Evolutionary conservation across 2,797 vertebrate species (phyloP), one percentile per base, ranked within the genome.

Genomic region (Pachyuromys duprasi): DNA sequence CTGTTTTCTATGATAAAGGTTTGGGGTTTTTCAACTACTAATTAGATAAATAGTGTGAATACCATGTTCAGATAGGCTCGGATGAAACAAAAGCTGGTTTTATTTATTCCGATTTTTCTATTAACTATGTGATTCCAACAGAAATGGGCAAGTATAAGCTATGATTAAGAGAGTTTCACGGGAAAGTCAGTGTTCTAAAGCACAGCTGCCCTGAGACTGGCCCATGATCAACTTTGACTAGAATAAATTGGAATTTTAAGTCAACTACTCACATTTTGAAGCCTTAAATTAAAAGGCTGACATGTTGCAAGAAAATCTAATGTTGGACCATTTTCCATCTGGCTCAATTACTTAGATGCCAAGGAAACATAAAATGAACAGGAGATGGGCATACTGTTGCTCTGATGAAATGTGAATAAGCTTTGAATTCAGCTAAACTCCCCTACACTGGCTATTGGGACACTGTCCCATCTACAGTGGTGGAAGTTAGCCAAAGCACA

Each of bases 231-330:
- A 90, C 89, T 95, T 24, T 62, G 93, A 95, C 39, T 62, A 76
- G 26, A 95, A 91, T 76, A 84, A 93, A 87, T 14, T 3, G 12
- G 42, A 74, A 69, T 94, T 53, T 78, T 31, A 74, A 57, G 86
- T 93, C 84, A 90, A 80, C 86, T 75, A 69, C 55, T 95, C 83
- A 95, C 18, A 95, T 95, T 96, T 26, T 92, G 70, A 96, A 96
- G 89, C 92, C 87, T 95, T 76, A 97, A 91, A 95, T 96, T 94
- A 97, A 96, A 97, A 13, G 89, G 76, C 28, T 96, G 92, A 97
- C 70, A 88, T 86, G 92, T 3, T 53, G 26, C 96, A 97, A 97
- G 65, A 83, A 63, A 98, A 98, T 87, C 93, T 72, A 89, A 88
- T 2, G 65, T 83, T 69, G 86, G 81, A 96, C 83, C 1, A 14